Percentiles rank a stretch among this genome's conserved stretches.
Conservation (phyloP, 2,888 invertebrate species). For the Drosophila nigricruria region DNA sequence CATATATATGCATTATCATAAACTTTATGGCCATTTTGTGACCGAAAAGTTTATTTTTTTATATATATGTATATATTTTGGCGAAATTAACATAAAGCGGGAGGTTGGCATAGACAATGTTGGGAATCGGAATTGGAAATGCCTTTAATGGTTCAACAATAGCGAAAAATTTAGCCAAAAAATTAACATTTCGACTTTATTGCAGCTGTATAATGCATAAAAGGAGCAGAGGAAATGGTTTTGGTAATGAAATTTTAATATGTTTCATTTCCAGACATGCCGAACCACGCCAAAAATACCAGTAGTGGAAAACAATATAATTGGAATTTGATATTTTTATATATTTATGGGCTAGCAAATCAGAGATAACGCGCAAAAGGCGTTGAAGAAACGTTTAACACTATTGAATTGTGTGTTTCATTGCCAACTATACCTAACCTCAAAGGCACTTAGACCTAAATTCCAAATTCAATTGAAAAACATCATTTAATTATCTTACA, state of each 20-base stretch:
- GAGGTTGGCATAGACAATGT: slow-evolving; percentile 16
- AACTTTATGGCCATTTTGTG: slow-evolving; percentile 77
- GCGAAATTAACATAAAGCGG: slow-evolving; percentile 26
- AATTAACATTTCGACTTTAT: slow-evolving; percentile 28
- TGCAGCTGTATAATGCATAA: slow-evolving; percentile 4
- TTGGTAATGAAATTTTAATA: slow-evolving; percentile 30
- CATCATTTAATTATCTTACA: slow-evolving; percentile 19
- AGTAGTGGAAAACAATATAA: background rate
- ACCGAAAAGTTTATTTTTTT: slow-evolving; percentile 52
- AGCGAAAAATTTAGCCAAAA: slow-evolving; percentile 25
- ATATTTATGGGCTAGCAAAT: background rate
- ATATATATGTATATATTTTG: slow-evolving; percentile 14
- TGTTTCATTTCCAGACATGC: slow-evolving; percentile 21
- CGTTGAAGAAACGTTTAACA: background rate
- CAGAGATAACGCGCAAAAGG: background rate
- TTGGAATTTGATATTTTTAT: background rate
- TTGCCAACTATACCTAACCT: slow-evolving; percentile 28
- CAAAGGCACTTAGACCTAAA: slow-evolving; percentile 2
- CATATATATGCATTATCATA: slow-evolving; percentile 58
- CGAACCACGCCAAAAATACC: slow-evolving; percentile 15
- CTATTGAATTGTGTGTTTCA: background rate
- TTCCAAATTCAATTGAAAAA: background rate
- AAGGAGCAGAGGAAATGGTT: slow-evolving; percentile 24
- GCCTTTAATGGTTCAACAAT: slow-evolving; percentile 47
- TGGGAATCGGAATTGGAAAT: slow-evolving; percentile 27